Evolutionary conservation across 2,113 vertebrate species (phyloP).

Genomic region (Apaloderma vittatum): DNA sequence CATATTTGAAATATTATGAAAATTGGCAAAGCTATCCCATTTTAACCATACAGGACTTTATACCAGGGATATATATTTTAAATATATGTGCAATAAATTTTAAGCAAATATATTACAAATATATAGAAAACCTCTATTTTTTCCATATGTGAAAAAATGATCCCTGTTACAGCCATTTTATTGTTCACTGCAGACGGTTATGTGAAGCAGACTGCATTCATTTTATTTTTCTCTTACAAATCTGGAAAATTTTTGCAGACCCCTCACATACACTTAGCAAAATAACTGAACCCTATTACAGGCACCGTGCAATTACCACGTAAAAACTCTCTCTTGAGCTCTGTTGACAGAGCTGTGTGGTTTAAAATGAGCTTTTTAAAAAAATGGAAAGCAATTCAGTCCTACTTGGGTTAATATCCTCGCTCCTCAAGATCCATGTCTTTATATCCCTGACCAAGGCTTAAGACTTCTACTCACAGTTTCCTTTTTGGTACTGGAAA

Average conservation of each 20-base stretch:
- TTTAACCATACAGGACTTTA: constrained; percentile 34
- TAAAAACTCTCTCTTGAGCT: constrained; percentile 32
- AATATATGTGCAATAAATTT: constrained; percentile 51
- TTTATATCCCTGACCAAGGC: not conserved
- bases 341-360: not conserved
- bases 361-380: constrained; percentile 27
- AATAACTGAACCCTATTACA: constrained; percentile 52
- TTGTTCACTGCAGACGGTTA: constrained; percentile 64
- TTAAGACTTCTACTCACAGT: not conserved
- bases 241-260: constrained; percentile 51
- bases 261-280: constrained; percentile 42
- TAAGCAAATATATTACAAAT: constrained; percentile 37
- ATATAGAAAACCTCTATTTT: constrained; percentile 64
- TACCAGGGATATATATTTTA: constrained; percentile 44
- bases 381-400: constrained; percentile 38
- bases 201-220: constrained; percentile 55
- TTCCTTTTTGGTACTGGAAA: constrained; percentile 26
- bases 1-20: constrained; percentile 59
- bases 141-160: constrained; percentile 65
- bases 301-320: not conserved
- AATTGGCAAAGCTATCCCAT: not conserved
- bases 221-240: constrained; percentile 63
- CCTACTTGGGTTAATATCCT: constrained; percentile 26
- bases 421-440: not conserved
- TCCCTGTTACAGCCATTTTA: constrained; percentile 70